phyloP scores from a whole-genome alignment of 2,888 invertebrate genomes.

The Hemistola chrysoprasaria region DNA sequence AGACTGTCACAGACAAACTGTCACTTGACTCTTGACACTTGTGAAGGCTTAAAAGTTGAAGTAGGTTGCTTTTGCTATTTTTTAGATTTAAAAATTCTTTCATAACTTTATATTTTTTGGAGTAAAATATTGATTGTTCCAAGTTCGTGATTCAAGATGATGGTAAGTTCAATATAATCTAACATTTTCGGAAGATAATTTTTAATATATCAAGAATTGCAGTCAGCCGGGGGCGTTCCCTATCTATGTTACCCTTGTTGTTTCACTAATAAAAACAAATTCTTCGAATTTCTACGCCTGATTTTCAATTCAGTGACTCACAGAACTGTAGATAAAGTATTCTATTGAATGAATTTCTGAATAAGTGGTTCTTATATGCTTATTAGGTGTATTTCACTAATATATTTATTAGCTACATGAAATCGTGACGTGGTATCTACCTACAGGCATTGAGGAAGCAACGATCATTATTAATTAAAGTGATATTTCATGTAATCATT shows the following conservation, averaged over 20 bases:
- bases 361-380: too few species aligned
- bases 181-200: background rate
- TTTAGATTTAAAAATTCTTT: background rate
- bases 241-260: constrained; percentile 10
- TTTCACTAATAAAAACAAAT: constrained; percentile 11
- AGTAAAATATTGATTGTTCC: background rate
- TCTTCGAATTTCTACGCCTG: background rate
- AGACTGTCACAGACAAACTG: too few species aligned
- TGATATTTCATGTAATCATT: too few species aligned
- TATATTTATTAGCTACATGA: too few species aligned
- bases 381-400: too few species aligned
- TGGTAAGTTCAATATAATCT: constrained; percentile 46
- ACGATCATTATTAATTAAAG: too few species aligned
- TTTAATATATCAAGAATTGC: constrained; percentile 3
- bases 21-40: too few species aligned
- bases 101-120: background rate
- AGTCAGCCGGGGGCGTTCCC: constrained; percentile 53
- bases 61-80: background rate
- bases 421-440: too few species aligned
- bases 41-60: background rate
- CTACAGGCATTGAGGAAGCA: too few species aligned
- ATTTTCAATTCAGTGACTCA: constrained; percentile 1
- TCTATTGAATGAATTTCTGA: too few species aligned
- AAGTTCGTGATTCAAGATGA: constrained; percentile 43
- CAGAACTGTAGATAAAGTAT: background rate